These are phyloP conservation scores for Ommatoiulus sabulosus DNA, from an alignment of 2,888 invertebrate genomes.

Conservation along the genomic window DNA sequence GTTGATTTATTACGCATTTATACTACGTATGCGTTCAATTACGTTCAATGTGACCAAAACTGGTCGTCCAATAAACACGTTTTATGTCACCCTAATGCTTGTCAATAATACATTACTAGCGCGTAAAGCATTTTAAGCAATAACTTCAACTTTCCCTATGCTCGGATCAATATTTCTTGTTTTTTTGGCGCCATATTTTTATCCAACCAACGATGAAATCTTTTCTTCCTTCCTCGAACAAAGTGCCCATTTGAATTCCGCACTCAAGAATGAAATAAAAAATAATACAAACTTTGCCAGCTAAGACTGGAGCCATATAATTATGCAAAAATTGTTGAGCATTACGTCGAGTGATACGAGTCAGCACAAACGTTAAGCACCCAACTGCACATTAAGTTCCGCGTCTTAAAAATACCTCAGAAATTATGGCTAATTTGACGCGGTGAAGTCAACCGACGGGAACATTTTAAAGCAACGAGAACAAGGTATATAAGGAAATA, in stretches of 20 bases:
- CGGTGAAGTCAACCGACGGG: neutral
- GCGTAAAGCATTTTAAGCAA: constrained; percentile 6
- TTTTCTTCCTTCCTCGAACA: neutral
- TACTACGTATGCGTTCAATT: constrained; percentile 18
- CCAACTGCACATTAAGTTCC: neutral
- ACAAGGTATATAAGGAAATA: constrained; percentile 35
- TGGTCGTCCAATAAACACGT: constrained; percentile 28
- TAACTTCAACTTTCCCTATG: neutral
- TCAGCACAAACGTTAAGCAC: constrained; percentile 18
- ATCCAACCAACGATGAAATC: neutral
- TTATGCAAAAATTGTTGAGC: neutral
- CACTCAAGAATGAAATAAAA: neutral
- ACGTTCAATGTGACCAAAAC: constrained; percentile 1
- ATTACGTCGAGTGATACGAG: constrained; percentile 16
- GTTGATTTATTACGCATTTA: constrained; percentile 30
- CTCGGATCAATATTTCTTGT: constrained; percentile 12
- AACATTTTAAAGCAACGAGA: constrained; percentile 18
- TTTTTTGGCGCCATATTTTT: neutral
- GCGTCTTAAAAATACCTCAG: neutral
- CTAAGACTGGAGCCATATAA: neutral
- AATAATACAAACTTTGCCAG: neutral
- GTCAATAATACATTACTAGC: constrained; percentile 26
- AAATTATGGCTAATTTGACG: neutral
- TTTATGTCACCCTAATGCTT: constrained; percentile 17
- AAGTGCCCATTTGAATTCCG: neutral